Percentiles rank a stretch among this genome's conserved stretches.
These are phyloP conservation scores for Nibea coibor DNA, from an alignment of 2,113 vertebrate genomes.

Conservation along the genomic window DNA sequence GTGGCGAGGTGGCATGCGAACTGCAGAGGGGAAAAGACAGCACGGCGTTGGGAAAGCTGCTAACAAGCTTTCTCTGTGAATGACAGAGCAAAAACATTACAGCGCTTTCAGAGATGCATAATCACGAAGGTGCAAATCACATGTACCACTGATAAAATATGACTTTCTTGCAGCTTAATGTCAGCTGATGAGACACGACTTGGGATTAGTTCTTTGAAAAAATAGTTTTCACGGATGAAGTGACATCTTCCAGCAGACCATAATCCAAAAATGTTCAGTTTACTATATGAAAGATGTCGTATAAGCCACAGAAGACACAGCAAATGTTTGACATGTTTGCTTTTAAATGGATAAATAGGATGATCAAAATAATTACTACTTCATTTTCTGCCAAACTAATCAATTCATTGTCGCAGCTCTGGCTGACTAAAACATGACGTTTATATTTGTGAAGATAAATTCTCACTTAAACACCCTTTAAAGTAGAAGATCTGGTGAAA, in stretches of 20 bases:
- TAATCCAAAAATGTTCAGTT: not conserved
- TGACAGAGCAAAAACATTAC: not conserved
- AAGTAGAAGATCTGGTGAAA: no score
- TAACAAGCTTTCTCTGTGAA: not conserved
- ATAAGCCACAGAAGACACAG: not conserved
- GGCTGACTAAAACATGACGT: not conserved
- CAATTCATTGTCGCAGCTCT: not conserved
- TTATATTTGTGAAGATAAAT: not conserved
- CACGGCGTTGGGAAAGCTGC: not conserved
- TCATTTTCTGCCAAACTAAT: not conserved
- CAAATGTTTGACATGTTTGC: not conserved
- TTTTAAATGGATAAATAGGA: not conserved
- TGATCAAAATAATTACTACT: no score
- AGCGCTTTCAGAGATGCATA: not conserved
- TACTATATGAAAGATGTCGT: not conserved
- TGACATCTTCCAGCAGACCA: no score
- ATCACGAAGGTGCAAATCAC: conserved; percentile 10
- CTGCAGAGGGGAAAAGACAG: not conserved
- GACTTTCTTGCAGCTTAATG: not conserved
- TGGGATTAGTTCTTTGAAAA: not conserved
- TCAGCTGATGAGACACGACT: not conserved
- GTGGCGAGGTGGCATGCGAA: not conserved
- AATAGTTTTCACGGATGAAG: not conserved
- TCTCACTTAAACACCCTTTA: no score
- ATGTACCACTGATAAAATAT: not conserved